phyloP scores from a whole-genome alignment of 2,888 invertebrate species.

The Caenorhabditis zanzibari region DNA sequence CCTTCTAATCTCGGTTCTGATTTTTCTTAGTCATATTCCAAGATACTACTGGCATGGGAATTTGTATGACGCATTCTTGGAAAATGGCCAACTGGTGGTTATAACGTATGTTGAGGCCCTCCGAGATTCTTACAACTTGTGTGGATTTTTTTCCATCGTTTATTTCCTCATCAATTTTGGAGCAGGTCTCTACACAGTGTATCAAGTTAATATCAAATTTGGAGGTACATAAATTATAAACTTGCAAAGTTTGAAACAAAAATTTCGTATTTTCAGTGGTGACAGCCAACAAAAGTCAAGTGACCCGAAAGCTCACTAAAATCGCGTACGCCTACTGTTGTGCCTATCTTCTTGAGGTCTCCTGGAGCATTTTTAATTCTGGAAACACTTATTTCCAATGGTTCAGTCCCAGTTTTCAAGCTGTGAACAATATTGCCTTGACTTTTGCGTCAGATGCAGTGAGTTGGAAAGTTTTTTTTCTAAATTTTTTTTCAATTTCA shows the following conservation, averaged over 20 bases:
- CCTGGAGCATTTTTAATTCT: constrained; percentile 14
- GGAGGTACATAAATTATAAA: no score
- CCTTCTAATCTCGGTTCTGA: not conserved
- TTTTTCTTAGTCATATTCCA: not conserved
- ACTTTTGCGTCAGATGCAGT: constrained; percentile 22
- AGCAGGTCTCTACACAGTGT: not conserved
- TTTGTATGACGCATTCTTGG: constrained; percentile 1
- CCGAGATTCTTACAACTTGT: not conserved
- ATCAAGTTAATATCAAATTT: not conserved
- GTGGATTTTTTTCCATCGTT: constrained; percentile 1
- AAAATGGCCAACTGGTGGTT: not conserved
- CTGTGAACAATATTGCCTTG: not conserved
- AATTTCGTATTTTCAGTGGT: not conserved
- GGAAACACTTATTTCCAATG: not conserved
- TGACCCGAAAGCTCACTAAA: constrained; percentile 4
- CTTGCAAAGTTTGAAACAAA: no score
- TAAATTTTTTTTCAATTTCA: not conserved
- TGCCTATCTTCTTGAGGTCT: not conserved
- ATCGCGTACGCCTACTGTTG: not conserved
- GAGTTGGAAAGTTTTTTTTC: not conserved
- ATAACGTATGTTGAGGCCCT: not conserved
- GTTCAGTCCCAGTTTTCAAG: not conserved
- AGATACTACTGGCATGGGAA: constrained; percentile 1
- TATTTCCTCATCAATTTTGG: not conserved
- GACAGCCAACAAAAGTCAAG: not conserved